These are phyloP conservation scores for Catharus minimus DNA, from an alignment of 2,113 vertebrate species.

Conservation along the genomic window DNA sequence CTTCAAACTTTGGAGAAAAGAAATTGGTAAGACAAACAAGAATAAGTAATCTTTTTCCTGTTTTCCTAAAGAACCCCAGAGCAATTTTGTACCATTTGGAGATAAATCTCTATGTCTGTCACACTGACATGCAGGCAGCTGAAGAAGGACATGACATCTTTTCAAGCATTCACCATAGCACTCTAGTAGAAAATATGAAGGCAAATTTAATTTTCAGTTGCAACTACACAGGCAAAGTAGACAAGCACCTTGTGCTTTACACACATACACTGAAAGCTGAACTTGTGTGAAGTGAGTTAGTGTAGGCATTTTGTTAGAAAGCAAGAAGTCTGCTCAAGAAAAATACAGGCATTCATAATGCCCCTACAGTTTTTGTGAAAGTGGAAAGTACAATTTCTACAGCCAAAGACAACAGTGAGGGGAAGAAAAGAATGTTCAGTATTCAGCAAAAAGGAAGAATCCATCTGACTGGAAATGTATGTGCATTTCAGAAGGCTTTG, in stretches of 20 bases:
- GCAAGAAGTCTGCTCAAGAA: conserved; percentile 61
- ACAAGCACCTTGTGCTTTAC: conserved; percentile 2
- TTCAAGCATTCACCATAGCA: background rate
- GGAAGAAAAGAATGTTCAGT: conserved; percentile 77
- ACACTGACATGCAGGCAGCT: background rate
- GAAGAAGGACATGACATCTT: conserved; percentile 1
- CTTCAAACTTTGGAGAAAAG: background rate
- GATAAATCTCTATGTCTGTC: background rate
- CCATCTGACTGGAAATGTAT: conserved; percentile 68
- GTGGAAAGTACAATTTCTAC: conserved; percentile 73
- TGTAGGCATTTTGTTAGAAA: conserved; percentile 60
- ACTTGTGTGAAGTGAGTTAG: conserved; percentile 9
- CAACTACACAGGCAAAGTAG: background rate
- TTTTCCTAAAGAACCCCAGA: background rate
- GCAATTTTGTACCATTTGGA: background rate
- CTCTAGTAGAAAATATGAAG: background rate
- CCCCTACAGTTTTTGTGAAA: conserved; percentile 69
- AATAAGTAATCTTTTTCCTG: background rate
- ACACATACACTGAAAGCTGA: background rate
- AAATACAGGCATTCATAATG: conserved; percentile 65
- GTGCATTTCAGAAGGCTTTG: conserved; percentile 60
- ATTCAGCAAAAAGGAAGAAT: conserved; percentile 77
- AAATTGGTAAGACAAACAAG: background rate
- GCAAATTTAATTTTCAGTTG: background rate
- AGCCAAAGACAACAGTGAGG: conserved; percentile 78